phyloP scores from a whole-genome alignment of 1,140 invertebrate species.

The Brachionus rotundiformis region DNA sequence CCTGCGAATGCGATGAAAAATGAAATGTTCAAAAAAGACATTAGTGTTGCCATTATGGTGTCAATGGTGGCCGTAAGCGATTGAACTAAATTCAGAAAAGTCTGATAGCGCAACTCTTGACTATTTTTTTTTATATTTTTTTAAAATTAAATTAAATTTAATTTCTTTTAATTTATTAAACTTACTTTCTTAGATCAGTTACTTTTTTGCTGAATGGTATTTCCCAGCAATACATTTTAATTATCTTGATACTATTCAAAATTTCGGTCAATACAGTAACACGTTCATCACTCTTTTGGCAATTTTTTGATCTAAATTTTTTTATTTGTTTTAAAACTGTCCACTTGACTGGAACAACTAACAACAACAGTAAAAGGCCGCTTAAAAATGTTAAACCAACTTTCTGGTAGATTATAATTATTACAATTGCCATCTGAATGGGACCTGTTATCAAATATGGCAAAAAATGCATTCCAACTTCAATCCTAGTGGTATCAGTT shows the following conservation, averaged over 20 bases:
- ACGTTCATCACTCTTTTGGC: slow-evolving; percentile 70
- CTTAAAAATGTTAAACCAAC: slow-evolving; percentile 20
- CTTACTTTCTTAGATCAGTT: slow-evolving; percentile 43
- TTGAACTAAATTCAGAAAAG: slow-evolving; percentile 31
- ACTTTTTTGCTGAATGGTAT: slow-evolving; percentile 27
- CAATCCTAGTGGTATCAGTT: slow-evolving; percentile 32
- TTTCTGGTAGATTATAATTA: not conserved
- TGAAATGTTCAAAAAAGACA: slow-evolving; percentile 38
- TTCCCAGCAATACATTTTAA: slow-evolving; percentile 76
- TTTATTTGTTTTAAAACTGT: not conserved
- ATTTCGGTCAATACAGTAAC: slow-evolving; percentile 86
- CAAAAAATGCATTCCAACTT: slow-evolving; percentile 34
- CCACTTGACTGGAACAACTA: slow-evolving; percentile 20
- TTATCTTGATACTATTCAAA: slow-evolving; percentile 81
- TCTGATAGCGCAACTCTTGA: slow-evolving; percentile 18
- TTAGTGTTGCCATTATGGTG: slow-evolving; percentile 45
- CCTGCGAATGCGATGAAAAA: slow-evolving; percentile 24
- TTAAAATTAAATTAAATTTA: slow-evolving; percentile 10
- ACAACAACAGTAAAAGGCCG: slow-evolving; percentile 4
- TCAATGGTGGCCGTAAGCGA: slow-evolving; percentile 32
- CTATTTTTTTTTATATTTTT: too few relatives aligned
- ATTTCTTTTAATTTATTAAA: not conserved
- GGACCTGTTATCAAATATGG: slow-evolving; percentile 43
- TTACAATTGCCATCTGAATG: slow-evolving; percentile 34
- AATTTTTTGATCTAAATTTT: slow-evolving; percentile 46